Conservation (phyloP, 2,113 vertebrate genomes). For the Sorex araneus region DNA sequence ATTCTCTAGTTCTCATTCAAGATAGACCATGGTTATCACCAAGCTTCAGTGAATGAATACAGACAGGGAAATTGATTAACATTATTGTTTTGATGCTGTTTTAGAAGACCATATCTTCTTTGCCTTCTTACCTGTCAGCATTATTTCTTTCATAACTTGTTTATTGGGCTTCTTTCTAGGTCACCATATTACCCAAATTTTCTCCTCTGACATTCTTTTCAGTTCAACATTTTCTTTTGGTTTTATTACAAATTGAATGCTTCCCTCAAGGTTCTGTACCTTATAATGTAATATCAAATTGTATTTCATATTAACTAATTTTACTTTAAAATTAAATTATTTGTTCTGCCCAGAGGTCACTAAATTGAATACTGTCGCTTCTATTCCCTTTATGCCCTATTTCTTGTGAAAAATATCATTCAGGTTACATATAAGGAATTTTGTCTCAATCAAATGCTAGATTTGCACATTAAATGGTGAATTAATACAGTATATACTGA, state of each 20-base stretch:
- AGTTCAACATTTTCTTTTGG: slow-evolving; percentile 37
- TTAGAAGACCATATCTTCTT: background rate
- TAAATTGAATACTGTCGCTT: slow-evolving; percentile 70
- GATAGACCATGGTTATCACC: slow-evolving; percentile 6
- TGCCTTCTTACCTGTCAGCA: slow-evolving; percentile 31
- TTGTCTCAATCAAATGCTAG: background rate
- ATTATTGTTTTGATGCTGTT: slow-evolving; percentile 27
- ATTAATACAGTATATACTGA: too few species aligned
- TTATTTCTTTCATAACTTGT: slow-evolving; percentile 54
- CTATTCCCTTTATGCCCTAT: slow-evolving; percentile 37
- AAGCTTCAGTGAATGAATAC: slow-evolving; percentile 42
- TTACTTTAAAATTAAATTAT: slow-evolving; percentile 80
- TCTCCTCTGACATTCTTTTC: slow-evolving; percentile 50
- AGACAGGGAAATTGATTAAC: slow-evolving; percentile 57
- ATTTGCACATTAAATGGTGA: too few species aligned
- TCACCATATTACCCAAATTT: slow-evolving; percentile 66
- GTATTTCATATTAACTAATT: slow-evolving; percentile 67
- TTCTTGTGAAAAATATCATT: slow-evolving; percentile 55
- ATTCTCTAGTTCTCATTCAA: background rate
- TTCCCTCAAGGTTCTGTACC: slow-evolving; percentile 58
- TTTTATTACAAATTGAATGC: slow-evolving; percentile 62
- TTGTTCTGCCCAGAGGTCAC: slow-evolving; percentile 57
- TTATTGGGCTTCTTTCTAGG: slow-evolving; percentile 52
- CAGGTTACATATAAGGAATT: slow-evolving; percentile 38
- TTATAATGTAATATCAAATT: slow-evolving; percentile 63